These are phyloP conservation scores for Operophtera brumata DNA, from an alignment of 2,888 invertebrate species.

Conservation along the genomic window DNA sequence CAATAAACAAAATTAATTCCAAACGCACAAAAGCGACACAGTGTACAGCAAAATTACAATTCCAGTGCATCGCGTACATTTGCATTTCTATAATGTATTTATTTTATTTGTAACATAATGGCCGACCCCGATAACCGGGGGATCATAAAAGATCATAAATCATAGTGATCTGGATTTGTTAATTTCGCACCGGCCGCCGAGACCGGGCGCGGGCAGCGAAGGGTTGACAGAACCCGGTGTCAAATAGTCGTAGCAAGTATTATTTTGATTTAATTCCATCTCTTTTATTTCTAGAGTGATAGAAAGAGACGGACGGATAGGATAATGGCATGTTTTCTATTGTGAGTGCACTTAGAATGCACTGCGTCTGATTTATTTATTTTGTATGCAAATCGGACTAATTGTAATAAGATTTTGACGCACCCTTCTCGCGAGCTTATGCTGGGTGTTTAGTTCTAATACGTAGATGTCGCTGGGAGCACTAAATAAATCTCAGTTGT, in stretches of 20 bases:
- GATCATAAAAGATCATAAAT: constrained; percentile 67
- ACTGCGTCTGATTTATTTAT: constrained; percentile 67
- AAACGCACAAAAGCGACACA: constrained; percentile 28
- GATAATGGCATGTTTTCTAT: constrained; percentile 41
- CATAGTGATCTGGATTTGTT: constrained; percentile 67
- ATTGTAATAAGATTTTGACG: constrained; percentile 72
- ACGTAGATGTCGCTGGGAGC: constrained; percentile 35
- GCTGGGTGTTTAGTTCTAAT: constrained; percentile 38
- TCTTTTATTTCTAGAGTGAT: constrained; percentile 1
- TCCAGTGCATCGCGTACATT: constrained; percentile 33
- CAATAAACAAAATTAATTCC: constrained; percentile 22
- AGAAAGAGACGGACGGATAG: constrained; percentile 14
- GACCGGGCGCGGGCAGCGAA: constrained; percentile 35
- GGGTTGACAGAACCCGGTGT: constrained; percentile 45
- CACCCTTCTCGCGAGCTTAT: constrained; percentile 24
- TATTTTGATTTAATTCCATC: constrained; percentile 38
- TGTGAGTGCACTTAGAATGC: constrained; percentile 55
- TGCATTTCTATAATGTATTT: constrained; percentile 36
- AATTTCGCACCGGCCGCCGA: constrained; percentile 45
- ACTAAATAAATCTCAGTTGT: neutral
- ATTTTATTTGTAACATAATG: constrained; percentile 39
- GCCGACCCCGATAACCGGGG: constrained; percentile 55
- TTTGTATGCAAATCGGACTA: constrained; percentile 72
- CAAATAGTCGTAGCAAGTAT: constrained; percentile 37
- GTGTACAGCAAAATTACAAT: constrained; percentile 29